These are phyloP conservation scores for Melanophora roralis DNA, from an alignment of 2,888 invertebrate genomes.

Conservation along the genomic window DNA sequence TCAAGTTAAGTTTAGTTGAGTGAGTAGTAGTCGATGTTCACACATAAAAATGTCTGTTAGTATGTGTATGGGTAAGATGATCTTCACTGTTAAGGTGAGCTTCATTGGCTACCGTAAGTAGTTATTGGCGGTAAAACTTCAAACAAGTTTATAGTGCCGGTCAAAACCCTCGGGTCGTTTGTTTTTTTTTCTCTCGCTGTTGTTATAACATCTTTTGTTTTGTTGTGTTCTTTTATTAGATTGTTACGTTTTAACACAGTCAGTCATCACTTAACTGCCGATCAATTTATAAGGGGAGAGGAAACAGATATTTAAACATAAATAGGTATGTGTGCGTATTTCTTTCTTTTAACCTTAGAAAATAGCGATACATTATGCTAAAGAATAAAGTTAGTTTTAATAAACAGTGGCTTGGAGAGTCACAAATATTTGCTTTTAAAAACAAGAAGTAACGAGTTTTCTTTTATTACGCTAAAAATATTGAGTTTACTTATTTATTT, in stretches of 20 bases:
- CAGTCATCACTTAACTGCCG: slow-evolving; percentile 60
- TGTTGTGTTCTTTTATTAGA: slow-evolving; percentile 32
- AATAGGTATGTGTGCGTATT: neutral
- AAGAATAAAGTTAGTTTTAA: neutral
- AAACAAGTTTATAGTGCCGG: slow-evolving; percentile 55
- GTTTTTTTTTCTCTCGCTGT: slow-evolving; percentile 23
- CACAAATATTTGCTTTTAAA: no score
- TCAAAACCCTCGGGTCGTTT: slow-evolving; percentile 53
- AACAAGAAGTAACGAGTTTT: no score
- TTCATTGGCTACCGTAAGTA: slow-evolving; percentile 54
- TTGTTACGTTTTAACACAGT: slow-evolving; percentile 59
- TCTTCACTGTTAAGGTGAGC: slow-evolving; percentile 48
- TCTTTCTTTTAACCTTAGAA: slow-evolving; percentile 12
- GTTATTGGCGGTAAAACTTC: slow-evolving; percentile 50
- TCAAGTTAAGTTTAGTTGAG: slow-evolving; percentile 44
- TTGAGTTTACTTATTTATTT: no score
- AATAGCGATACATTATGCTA: slow-evolving; percentile 33
- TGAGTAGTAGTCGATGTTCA: neutral
- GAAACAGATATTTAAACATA: neutral
- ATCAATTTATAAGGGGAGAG: slow-evolving; percentile 51
- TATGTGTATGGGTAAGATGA: no score
- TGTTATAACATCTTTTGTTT: slow-evolving; percentile 10
- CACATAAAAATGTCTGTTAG: no score
- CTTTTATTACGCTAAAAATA: no score
- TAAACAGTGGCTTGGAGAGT: slow-evolving; percentile 13